Conservation (phyloP, 2,113 vertebrate genomes). For the Lepisosteus oculatus region DNA sequence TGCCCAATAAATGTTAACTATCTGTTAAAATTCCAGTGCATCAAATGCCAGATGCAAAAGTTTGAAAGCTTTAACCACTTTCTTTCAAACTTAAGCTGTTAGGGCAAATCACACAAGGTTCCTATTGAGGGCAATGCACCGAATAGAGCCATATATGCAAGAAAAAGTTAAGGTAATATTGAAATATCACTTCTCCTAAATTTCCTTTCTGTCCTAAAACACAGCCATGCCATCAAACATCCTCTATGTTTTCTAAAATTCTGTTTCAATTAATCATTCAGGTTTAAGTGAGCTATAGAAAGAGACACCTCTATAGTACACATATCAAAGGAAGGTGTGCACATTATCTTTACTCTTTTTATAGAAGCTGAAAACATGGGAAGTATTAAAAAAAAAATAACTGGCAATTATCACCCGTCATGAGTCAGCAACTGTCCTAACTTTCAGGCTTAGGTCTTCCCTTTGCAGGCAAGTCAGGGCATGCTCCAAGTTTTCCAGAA, state of each 20-base stretch:
- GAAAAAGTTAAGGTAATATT: no score
- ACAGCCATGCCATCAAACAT: no score
- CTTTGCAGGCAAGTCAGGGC: no score
- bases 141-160: no score
- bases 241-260: background rate
- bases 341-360: no score
- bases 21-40: no score
- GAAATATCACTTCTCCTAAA: no score
- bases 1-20: no score
- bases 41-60: no score
- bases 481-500: no score
- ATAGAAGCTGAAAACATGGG: background rate
- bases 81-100: background rate
- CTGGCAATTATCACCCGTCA: constrained; percentile 55
- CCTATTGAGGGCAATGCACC: background rate
- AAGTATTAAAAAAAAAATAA: background rate
- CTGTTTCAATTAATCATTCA: background rate
- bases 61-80: no score
- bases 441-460: constrained; percentile 55
- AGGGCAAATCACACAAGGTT: background rate
- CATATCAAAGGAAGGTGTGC: background rate
- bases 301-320: background rate
- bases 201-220: no score
- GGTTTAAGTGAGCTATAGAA: background rate
- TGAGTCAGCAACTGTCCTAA: constrained; percentile 60